These are phyloP conservation scores for Akabosia matsudoensis DNA, from an alignment of 1,140 invertebrate genomes.

Conservation along the genomic window DNA sequence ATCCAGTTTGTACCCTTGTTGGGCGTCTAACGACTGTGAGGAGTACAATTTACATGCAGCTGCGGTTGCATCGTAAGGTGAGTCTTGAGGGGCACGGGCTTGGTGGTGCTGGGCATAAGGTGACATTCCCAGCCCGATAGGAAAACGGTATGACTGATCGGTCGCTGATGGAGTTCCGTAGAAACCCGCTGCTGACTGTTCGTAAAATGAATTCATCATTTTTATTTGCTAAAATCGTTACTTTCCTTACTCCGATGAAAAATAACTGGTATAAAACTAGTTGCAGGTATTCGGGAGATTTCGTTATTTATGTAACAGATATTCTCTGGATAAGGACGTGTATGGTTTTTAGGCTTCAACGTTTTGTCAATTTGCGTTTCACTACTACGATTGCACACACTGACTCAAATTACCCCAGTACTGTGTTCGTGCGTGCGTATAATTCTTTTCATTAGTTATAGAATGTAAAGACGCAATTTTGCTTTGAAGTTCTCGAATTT, in stretches of 20 bases:
- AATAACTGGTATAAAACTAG: too few relatives aligned
- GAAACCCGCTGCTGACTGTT: constrained; percentile 77
- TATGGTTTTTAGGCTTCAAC: neutral
- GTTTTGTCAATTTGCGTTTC: neutral
- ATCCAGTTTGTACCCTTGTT: constrained; percentile 57
- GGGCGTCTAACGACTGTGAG: constrained; percentile 59
- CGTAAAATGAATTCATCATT: constrained; percentile 91
- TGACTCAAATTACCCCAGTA: constrained; percentile 17
- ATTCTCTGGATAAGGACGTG: neutral
- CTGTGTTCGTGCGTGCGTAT: neutral
- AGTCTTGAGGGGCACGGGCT: constrained; percentile 75
- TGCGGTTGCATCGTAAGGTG: constrained; percentile 81
- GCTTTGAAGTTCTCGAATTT: too few relatives aligned
- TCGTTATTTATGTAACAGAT: too few relatives aligned
- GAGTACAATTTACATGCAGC: constrained; percentile 81
- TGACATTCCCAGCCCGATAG: constrained; percentile 76
- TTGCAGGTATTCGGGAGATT: too few relatives aligned
- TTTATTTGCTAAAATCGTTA: constrained; percentile 23
- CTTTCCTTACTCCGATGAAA: too few relatives aligned
- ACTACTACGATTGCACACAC: neutral
- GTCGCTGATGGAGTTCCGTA: constrained; percentile 71
- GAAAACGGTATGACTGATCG: constrained; percentile 66
- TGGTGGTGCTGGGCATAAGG: constrained; percentile 69
- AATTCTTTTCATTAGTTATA: too few relatives aligned
- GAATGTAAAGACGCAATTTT: too few relatives aligned